These are phyloP conservation scores for Taenioides sp. DNA, from an alignment of 2,797 vertebrate genomes.

Conservation along the genomic window DNA sequence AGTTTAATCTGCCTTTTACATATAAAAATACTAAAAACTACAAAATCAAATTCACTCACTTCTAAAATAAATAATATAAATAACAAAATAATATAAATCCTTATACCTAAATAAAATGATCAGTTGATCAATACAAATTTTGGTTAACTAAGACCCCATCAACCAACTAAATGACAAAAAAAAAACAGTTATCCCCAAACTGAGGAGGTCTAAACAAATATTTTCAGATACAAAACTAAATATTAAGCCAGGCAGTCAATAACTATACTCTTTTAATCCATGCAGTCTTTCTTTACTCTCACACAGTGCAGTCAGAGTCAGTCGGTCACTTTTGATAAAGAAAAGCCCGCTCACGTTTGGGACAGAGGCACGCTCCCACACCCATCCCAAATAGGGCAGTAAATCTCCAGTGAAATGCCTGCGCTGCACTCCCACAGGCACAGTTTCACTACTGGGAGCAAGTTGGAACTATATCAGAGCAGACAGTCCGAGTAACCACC, in stretches of 20 bases:
- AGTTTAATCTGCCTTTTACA: no score
- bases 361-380: conserved; percentile 45
- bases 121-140: no score
- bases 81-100: no score
- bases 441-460: conserved; percentile 63
- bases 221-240: conserved; percentile 22
- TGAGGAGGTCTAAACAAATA: no score
- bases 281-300: background rate
- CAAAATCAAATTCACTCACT: no score
- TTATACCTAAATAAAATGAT: no score
- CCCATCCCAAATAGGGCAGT: conserved; percentile 76
- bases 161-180: no score
- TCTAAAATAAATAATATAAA: no score
- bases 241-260: background rate
- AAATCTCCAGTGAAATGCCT: conserved; percentile 72
- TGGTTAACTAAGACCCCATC: no score
- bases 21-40: no score
- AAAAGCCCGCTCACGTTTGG: conserved; percentile 48
- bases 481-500: conserved; percentile 42
- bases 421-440: conserved; percentile 64
- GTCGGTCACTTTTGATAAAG: conserved; percentile 6
- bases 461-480: conserved; percentile 43
- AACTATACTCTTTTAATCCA: background rate
- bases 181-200: no score
- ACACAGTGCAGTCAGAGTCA: background rate